Conservation (phyloP, 2,113 vertebrate genomes). For the Scytalopus superciliaris region DNA sequence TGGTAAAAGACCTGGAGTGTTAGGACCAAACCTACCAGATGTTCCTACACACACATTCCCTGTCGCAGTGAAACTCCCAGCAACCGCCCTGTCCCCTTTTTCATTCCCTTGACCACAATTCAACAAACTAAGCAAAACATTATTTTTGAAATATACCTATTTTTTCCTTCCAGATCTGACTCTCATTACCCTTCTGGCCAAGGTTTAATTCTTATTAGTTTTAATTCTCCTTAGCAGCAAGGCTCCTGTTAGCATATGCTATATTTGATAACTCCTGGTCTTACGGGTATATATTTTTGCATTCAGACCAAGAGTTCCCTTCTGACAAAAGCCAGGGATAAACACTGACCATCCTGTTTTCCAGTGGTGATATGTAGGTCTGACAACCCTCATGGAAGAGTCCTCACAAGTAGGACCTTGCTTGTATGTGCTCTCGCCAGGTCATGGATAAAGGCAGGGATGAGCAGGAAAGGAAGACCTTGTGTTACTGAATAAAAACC, state of each 20-base stretch:
- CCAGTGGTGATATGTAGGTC: neutral
- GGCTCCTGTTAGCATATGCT: neutral
- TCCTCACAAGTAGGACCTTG: neutral
- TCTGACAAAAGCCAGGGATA: neutral
- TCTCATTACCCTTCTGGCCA: neutral
- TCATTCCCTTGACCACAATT: slow-evolving; percentile 47
- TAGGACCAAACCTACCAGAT: slow-evolving; percentile 64
- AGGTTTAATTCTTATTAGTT: neutral
- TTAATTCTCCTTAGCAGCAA: neutral
- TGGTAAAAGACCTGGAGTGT: slow-evolving; percentile 65
- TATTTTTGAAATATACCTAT: slow-evolving; percentile 56
- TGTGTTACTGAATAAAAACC: neutral
- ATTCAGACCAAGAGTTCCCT: neutral
- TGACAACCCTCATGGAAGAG: neutral
- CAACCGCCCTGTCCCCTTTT: neutral
- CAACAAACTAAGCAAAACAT: slow-evolving; percentile 57
- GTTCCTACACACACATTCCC: slow-evolving; percentile 51
- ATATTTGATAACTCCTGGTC: rapidly evolving
- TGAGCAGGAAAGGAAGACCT: neutral
- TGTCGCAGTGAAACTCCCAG: neutral
- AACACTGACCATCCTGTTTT: rapidly evolving
- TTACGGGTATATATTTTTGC: neutral
- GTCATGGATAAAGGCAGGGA: neutral
- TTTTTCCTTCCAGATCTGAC: neutral
- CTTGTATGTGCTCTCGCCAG: neutral